These are phyloP conservation scores for Aricia agestis DNA, from an alignment of 1,140 invertebrate species.

Conservation along the genomic window DNA sequence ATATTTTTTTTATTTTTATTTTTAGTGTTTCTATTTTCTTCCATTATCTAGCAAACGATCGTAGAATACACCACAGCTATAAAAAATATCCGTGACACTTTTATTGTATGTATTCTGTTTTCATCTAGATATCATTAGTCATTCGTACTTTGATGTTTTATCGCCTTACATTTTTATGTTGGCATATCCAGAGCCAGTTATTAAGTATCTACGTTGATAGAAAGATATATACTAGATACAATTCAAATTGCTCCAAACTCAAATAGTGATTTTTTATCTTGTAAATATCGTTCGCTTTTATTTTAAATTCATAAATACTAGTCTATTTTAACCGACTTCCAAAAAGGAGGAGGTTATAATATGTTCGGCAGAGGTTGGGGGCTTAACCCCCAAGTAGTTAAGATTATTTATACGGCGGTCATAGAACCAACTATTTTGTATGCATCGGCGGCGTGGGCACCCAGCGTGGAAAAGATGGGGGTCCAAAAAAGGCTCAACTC, in stretches of 20 bases:
- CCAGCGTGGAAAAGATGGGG: no score
- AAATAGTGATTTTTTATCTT: background rate
- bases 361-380: no score
- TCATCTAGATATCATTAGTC: conserved; percentile 70
- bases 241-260: conserved; percentile 40
- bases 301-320: no score
- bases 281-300: background rate
- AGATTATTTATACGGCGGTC: no score
- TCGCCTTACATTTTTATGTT: conserved; percentile 63
- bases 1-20: no score
- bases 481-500: no score
- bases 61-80: conserved; percentile 35
- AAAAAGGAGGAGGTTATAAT: no score
- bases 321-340: no score
- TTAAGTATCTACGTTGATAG: conserved; percentile 58
- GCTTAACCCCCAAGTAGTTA: no score
- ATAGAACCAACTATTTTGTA: no score
- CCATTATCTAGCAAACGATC: conserved; percentile 24
- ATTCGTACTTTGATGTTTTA: conserved; percentile 68
- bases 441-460: no score
- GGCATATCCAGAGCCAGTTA: conserved; percentile 54
- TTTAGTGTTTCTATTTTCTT: background rate
- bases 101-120: conserved; percentile 68
- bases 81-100: conserved; percentile 62
- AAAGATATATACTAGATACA: conserved; percentile 47